Conservation (phyloP, 2,113 vertebrate species). For the Crocuta crocuta region DNA sequence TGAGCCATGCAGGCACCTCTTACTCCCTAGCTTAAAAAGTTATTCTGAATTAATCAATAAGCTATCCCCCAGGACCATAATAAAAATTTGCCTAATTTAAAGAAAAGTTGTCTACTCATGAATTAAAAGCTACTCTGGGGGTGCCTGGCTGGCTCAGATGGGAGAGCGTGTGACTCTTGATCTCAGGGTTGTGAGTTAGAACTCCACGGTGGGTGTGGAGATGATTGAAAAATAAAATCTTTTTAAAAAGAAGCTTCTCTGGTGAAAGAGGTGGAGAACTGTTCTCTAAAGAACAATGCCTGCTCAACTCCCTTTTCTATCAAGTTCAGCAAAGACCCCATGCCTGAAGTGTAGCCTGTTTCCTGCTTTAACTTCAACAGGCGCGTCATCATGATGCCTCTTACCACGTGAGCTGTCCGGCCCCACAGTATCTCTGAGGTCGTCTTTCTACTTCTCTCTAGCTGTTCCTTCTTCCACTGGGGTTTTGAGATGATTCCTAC, state of each 20-base stretch:
- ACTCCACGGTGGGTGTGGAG: too few relatives aligned
- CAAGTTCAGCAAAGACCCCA: background rate
- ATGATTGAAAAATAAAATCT: too few relatives aligned
- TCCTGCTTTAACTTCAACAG: background rate
- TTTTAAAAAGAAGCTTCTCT: background rate
- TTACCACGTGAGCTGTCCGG: rapidly evolving
- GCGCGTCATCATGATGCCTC: background rate
- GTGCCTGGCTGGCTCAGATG: background rate
- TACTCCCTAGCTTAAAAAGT: background rate
- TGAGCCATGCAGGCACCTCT: background rate
- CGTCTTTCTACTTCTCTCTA: background rate
- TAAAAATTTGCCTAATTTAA: background rate
- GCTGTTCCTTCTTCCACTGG: background rate
- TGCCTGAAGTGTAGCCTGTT: background rate
- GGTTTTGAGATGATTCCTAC: background rate
- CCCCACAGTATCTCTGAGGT: rapidly evolving
- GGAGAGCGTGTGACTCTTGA: background rate
- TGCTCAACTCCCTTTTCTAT: background rate
- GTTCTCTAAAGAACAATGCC: background rate
- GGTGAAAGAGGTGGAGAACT: too few relatives aligned
- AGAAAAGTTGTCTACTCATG: background rate
- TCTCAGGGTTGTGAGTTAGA: too few relatives aligned
- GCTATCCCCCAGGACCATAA: background rate
- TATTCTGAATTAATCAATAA: background rate
- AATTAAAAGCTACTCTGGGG: background rate